A percentile compares a stretch with the other conserved stretches of the same genome.
phyloP scores from a whole-genome alignment of 2,113 vertebrate species.

The Hypocryptadius cinnamomeus region DNA sequence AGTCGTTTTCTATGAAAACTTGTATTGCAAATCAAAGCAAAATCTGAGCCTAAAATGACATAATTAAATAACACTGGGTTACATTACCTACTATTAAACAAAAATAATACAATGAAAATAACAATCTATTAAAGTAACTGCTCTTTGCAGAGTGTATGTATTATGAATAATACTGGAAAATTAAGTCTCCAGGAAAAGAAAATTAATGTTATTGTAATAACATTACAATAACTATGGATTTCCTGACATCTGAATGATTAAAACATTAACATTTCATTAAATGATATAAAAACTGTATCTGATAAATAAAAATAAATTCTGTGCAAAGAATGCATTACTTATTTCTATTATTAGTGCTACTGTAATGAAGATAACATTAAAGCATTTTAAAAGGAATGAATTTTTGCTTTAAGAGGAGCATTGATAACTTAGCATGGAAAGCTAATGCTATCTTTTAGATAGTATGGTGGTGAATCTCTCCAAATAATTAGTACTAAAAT shows the following conservation, averaged over 20 bases:
- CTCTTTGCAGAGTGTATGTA: slow-evolving; percentile 20
- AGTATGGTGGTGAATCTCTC: background rate
- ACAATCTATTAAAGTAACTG: slow-evolving; percentile 44
- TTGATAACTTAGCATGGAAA: background rate
- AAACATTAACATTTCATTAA: slow-evolving; percentile 50
- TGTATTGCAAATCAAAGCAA: slow-evolving; percentile 41
- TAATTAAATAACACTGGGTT: slow-evolving; percentile 48
- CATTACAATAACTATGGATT: slow-evolving; percentile 16
- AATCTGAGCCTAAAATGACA: slow-evolving; percentile 38
- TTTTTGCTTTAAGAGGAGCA: background rate
- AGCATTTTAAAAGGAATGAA: background rate
- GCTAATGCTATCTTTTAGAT: background rate
- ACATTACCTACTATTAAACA: slow-evolving; percentile 53
- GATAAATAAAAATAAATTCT: slow-evolving; percentile 53
- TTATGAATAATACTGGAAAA: slow-evolving; percentile 55
- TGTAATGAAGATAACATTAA: background rate
- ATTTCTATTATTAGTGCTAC: background rate
- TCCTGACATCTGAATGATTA: slow-evolving; percentile 53
- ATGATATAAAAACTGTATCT: slow-evolving; percentile 15
- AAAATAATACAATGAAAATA: slow-evolving; percentile 58
- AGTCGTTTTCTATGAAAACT: slow-evolving; percentile 5
- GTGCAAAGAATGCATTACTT: slow-evolving; percentile 17
- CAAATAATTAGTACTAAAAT: background rate
- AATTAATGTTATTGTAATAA: slow-evolving; percentile 50
- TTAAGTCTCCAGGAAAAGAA: slow-evolving; percentile 37